Evolutionary conservation across 2,797 vertebrate species (phyloP).

Genomic region (Percopsis omiscomaycus): DNA sequence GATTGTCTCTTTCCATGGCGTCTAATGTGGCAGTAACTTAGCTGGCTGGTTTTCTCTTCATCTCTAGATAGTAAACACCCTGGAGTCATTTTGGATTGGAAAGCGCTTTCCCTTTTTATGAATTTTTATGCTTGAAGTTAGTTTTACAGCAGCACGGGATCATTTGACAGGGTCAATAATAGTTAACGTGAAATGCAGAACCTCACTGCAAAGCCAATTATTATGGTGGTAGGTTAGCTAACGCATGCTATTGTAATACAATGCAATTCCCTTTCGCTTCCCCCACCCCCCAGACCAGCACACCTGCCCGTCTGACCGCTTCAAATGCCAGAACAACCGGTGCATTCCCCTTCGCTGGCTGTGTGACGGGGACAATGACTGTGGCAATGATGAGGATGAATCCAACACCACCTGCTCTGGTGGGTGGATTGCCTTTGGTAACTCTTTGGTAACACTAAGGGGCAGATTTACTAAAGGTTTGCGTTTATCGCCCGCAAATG

Average conservation of each 20-base stretch:
- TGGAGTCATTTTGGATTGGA: constrained; percentile 25
- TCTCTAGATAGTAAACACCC: constrained; percentile 23
- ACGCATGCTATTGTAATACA: neutral
- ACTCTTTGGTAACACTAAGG: too few species aligned
- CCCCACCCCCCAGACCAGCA: constrained; percentile 83
- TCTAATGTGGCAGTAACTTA: constrained; percentile 28
- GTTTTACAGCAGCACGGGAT: neutral
- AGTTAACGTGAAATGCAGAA: constrained; percentile 3
- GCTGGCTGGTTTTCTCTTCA: constrained; percentile 34
- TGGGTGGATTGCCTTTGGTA: constrained; percentile 7
- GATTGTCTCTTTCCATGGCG: constrained; percentile 33
- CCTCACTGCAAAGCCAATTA: neutral
- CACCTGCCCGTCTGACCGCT: constrained; percentile 93
- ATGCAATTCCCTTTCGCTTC: neutral
- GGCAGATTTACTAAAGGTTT: too few species aligned
- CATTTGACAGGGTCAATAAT: neutral
- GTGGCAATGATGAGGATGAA: constrained; percentile 92
- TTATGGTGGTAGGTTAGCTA: neutral
- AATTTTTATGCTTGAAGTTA: constrained; percentile 3
- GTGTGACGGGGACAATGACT: constrained; percentile 96
- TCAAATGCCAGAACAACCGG: constrained; percentile 97
- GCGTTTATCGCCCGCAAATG: too few species aligned
- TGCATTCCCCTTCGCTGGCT: constrained; percentile 97
- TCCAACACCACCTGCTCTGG: constrained; percentile 90
- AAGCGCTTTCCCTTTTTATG: constrained; percentile 7